Percentiles rank a stretch among this genome's conserved stretches.
phyloP scores from a whole-genome alignment of 2,797 vertebrate genomes.

The Danio albolineatus region DNA sequence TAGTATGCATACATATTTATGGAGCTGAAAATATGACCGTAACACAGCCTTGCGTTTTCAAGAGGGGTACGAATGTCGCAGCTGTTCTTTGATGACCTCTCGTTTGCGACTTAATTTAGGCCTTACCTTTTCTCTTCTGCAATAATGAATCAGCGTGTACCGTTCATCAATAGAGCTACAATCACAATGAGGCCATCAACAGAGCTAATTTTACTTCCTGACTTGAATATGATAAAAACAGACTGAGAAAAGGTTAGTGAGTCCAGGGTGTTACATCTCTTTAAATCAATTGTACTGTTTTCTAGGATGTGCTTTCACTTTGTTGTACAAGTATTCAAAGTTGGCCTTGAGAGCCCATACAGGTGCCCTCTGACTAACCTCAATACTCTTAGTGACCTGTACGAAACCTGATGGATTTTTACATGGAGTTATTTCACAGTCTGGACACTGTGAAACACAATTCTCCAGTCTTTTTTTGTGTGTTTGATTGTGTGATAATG shows the following conservation, averaged over 20 bases:
- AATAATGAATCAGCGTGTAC: slow-evolving; percentile 74
- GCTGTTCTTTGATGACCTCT: slow-evolving; percentile 40
- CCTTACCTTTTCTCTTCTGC: slow-evolving; percentile 70
- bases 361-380: slow-evolving; percentile 47
- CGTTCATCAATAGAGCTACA: slow-evolving; percentile 66
- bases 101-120: slow-evolving; percentile 58
- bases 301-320: slow-evolving; percentile 19
- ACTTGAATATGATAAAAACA: slow-evolving; percentile 48
- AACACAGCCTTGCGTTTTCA: slow-evolving; percentile 30
- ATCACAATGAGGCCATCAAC: slow-evolving; percentile 58
- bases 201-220: slow-evolving; percentile 57
- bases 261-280: slow-evolving; percentile 34
- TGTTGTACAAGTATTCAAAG: slow-evolving; percentile 34
- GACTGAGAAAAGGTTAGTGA: slow-evolving; percentile 6
- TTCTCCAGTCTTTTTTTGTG: background rate
- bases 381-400: slow-evolving; percentile 57
- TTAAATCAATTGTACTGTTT: slow-evolving; percentile 37
- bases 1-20: slow-evolving; percentile 35
- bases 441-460: slow-evolving; percentile 42
- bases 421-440: slow-evolving; percentile 30
- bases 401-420: slow-evolving; percentile 56
- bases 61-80: slow-evolving; percentile 26
- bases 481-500: slow-evolving; percentile 18
- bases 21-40: slow-evolving; percentile 15
- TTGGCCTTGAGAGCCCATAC: slow-evolving; percentile 37